Evolutionary conservation across 2,113 vertebrate genomes (phyloP).

Genomic region (Glaucidium brasilianum): DNA sequence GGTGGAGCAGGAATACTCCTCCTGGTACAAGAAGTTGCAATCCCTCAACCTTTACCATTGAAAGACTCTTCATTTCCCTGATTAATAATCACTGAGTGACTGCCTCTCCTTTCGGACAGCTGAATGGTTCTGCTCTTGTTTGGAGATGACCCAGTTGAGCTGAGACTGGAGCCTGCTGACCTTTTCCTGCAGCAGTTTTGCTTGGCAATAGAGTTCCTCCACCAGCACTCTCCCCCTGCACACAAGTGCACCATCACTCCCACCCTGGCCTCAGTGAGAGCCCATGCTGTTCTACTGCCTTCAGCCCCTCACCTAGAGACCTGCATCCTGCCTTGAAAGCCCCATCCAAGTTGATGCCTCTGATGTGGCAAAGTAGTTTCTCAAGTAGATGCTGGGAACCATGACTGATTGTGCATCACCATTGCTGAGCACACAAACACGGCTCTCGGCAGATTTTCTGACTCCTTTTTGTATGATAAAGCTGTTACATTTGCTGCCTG

Average conservation of each 20-base stretch:
- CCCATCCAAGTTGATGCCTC: background rate
- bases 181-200: background rate
- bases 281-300: accelerated
- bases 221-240: accelerated
- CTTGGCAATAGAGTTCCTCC: background rate
- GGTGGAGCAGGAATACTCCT: background rate
- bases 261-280: too few species aligned
- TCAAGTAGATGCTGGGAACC: background rate
- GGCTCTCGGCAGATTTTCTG: background rate
- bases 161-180: background rate
- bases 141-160: background rate
- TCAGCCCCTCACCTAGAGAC: background rate
- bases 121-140: background rate
- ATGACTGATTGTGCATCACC: accelerated
- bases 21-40: background rate
- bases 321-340: too few species aligned
- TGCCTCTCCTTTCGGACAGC: background rate
- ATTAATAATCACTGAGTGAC: background rate
- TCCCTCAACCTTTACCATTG: background rate
- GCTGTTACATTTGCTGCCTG: background rate
- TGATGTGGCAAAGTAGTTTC: background rate
- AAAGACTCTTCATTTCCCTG: background rate
- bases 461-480: background rate
- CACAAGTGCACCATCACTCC: accelerated
- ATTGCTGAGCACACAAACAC: background rate